These are phyloP conservation scores for Aethes cnicana DNA, from an alignment of 2,888 invertebrate species.

Conservation along the genomic window DNA sequence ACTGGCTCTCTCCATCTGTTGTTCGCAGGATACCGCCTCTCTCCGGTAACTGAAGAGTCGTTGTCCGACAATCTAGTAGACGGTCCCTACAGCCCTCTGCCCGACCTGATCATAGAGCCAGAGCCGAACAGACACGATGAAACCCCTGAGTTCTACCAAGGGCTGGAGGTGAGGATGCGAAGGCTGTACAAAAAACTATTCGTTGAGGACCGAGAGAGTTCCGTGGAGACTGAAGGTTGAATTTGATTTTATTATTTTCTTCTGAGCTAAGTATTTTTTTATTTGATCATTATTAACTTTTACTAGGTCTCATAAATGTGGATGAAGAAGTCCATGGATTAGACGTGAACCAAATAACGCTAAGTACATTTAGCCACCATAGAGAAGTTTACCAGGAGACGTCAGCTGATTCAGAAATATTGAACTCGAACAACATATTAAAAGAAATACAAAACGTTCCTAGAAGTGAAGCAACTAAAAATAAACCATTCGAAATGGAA, in stretches of 20 bases:
- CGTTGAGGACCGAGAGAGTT: no score
- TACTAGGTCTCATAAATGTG: neutral
- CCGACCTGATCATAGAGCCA: conserved; percentile 47
- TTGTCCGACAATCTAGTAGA: conserved; percentile 19
- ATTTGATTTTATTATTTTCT: conserved; percentile 11
- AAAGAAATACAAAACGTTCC: no score
- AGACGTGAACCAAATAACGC: conserved; percentile 4
- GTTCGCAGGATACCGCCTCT: conserved; percentile 30
- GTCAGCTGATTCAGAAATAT: no score
- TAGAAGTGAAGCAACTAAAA: no score
- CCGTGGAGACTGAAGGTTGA: conserved; percentile 30
- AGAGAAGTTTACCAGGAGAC: no score
- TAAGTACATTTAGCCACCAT: conserved; percentile 14
- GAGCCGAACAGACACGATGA: conserved; percentile 44
- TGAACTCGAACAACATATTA: no score
- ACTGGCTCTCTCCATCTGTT: neutral
- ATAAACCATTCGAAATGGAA: no score
- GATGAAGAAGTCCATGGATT: neutral
- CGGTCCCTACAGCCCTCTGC: conserved; percentile 41
- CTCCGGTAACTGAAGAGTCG: conserved; percentile 43
- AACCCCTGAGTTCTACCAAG: conserved; percentile 42
- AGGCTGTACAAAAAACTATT: conserved; percentile 43
- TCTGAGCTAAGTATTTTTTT: neutral
- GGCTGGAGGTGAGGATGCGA: conserved; percentile 39
- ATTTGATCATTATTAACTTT: conserved; percentile 5